Percentiles rank a stretch among this genome's conserved stretches.
Conservation (phyloP, 2,888 invertebrate species). For the Perdita meconis region DNA sequence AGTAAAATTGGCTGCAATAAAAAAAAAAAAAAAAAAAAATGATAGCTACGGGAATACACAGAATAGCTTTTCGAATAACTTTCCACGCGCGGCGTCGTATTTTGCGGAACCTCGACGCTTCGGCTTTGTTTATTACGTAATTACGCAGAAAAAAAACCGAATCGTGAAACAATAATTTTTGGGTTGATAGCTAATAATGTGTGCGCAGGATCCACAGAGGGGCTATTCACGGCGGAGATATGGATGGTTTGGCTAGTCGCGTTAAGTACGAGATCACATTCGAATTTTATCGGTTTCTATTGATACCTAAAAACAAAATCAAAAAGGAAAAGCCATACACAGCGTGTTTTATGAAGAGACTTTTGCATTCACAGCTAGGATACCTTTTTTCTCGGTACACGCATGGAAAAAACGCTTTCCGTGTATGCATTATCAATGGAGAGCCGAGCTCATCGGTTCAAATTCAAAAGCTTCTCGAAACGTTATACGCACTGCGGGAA, state of each 20-base stretch:
- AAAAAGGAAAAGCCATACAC: neutral
- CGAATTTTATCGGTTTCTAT: constrained; percentile 19
- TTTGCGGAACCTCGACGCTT: neutral
- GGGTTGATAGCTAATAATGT: constrained; percentile 39
- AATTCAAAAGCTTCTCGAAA: neutral
- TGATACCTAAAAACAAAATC: neutral
- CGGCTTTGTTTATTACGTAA: constrained; percentile 26
- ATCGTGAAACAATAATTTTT: constrained; percentile 19
- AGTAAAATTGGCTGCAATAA: too few relatives aligned
- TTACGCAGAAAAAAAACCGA: constrained; percentile 11
- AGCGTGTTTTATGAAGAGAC: neutral
- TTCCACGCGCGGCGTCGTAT: neutral
- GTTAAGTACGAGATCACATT: constrained; percentile 24
- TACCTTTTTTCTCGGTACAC: neutral
- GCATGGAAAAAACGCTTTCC: neutral
- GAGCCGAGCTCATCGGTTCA: neutral
- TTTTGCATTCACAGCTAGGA: neutral
- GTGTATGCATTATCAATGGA: neutral
- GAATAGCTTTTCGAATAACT: constrained; percentile 14
- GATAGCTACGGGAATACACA: too few relatives aligned
- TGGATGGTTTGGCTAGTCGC: constrained; percentile 33
- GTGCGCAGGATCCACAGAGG: constrained; percentile 10
- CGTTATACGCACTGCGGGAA: too few relatives aligned
- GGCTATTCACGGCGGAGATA: constrained; percentile 31
- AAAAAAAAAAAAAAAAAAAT: neutral